Evolutionary conservation across 2,113 vertebrate species (phyloP).

Genomic region (Lagopus muta): DNA sequence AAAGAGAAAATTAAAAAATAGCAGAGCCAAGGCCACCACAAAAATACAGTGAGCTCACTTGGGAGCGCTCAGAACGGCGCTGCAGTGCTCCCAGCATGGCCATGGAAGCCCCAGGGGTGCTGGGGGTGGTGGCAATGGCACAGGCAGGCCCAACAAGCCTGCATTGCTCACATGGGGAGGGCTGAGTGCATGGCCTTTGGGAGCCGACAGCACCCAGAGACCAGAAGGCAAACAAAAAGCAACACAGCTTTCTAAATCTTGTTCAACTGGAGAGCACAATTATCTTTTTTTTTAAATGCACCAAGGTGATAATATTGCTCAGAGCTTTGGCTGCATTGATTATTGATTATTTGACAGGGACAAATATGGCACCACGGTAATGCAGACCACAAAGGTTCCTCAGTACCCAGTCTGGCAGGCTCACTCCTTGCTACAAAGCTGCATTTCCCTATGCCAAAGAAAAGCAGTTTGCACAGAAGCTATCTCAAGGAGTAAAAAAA

Average conservation of each 20-base stretch:
- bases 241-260: conserved; percentile 34
- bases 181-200: neutral
- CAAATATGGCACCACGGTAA: conserved; percentile 20
- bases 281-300: neutral
- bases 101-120: neutral
- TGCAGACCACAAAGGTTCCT: neutral
- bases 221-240: neutral
- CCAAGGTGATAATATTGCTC: conserved; percentile 31
- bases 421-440: neutral
- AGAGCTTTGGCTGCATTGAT: conserved; percentile 26
- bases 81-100: neutral
- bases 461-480: neutral
- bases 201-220: neutral
- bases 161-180: neutral
- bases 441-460: neutral
- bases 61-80: rapidly evolving
- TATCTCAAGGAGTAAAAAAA: neutral
- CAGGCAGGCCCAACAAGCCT: neutral
- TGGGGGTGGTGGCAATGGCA: neutral
- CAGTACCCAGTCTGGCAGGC: neutral
- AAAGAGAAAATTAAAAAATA: neutral
- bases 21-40: conserved; percentile 23
- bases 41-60: neutral
- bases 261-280: neutral
- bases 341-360: conserved; percentile 47